These are phyloP conservation scores for Thaleichthys pacificus DNA, from an alignment of 2,797 vertebrate species.

Conservation along the genomic window DNA sequence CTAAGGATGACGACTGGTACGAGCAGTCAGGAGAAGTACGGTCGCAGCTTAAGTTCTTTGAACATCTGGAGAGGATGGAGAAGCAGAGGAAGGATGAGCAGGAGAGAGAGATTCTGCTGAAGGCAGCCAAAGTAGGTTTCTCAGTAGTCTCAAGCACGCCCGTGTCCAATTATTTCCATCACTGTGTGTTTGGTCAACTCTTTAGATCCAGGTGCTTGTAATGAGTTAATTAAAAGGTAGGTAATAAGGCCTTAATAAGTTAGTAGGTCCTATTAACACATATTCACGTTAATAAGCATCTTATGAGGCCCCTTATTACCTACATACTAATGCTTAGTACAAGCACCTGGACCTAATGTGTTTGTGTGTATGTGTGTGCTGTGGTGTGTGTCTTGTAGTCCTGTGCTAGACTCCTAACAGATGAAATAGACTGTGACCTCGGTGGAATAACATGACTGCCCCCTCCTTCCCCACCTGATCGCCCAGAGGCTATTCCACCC, in stretches of 20 bases:
- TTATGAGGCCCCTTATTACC: too few species aligned
- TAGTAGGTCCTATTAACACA: too few species aligned
- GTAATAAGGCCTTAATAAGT: too few species aligned
- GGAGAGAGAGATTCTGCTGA: constrained; percentile 86
- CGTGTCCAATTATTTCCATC: background rate
- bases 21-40: constrained; percentile 84
- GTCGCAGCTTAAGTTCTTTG: constrained; percentile 86
- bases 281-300: too few species aligned
- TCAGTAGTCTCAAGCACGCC: too few species aligned
- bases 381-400: constrained; percentile 30
- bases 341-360: background rate
- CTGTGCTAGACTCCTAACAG: constrained; percentile 51
- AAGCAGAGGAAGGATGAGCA: constrained; percentile 89
- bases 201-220: too few species aligned
- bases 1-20: constrained; percentile 82
- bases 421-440: constrained; percentile 69
- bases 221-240: too few species aligned
- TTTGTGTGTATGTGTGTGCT: constrained; percentile 24
- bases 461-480: constrained; percentile 65
- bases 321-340: too few species aligned
- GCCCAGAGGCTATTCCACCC: constrained; percentile 61
- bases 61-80: constrained; percentile 86
- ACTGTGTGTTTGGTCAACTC: background rate
- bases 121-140: constrained; percentile 84
- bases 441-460: constrained; percentile 65